These are phyloP conservation scores for Catharus fuscescens DNA, from an alignment of 2,113 vertebrate species.

Conservation along the genomic window DNA sequence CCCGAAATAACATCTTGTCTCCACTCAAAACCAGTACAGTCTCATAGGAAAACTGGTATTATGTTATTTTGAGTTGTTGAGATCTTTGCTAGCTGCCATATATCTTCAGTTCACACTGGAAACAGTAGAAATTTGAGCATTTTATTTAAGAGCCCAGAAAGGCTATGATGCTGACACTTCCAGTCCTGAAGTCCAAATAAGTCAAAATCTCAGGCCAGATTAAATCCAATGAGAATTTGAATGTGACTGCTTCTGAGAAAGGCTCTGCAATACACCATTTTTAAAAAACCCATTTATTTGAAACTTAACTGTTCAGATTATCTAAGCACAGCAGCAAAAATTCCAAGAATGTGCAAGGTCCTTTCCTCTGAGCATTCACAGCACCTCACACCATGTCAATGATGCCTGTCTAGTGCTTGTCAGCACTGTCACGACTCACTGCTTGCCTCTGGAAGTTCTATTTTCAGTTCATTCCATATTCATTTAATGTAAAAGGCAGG, in stretches of 20 bases:
- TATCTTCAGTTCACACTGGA: background rate
- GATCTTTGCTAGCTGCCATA: background rate
- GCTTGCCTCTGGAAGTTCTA: background rate
- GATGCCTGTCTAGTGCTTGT: constrained; percentile 10
- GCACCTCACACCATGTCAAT: background rate
- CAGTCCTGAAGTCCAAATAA: background rate
- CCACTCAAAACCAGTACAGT: background rate
- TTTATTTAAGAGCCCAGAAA: background rate
- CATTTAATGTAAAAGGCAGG: background rate
- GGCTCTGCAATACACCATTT: background rate
- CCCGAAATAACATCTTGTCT: background rate
- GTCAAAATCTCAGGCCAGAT: background rate
- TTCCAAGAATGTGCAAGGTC: background rate
- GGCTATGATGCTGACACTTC: background rate
- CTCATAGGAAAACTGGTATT: background rate
- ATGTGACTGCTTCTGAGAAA: background rate
- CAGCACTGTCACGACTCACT: constrained; percentile 14
- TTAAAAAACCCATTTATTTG: background rate
- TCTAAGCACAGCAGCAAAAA: background rate
- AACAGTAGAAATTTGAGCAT: background rate
- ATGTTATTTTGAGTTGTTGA: background rate
- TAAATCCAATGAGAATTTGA: background rate
- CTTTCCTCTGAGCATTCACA: background rate
- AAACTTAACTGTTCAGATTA: background rate
- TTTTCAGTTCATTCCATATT: constrained; percentile 37